phyloP scores from a whole-genome alignment of 2,888 invertebrate species.

The Agonopterix subpropinquella region DNA sequence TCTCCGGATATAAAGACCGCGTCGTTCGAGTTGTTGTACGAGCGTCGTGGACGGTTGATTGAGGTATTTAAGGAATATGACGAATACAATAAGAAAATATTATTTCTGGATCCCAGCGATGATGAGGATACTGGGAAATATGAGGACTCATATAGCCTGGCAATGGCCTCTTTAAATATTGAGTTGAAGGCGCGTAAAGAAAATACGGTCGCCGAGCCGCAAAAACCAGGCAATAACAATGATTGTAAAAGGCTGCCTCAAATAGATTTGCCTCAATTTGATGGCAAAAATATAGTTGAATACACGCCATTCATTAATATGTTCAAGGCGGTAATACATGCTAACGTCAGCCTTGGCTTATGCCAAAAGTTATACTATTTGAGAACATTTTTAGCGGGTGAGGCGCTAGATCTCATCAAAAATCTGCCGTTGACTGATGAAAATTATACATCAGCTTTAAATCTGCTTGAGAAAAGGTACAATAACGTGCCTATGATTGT shows the following conservation, averaged over 20 bases:
- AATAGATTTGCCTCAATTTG: background rate
- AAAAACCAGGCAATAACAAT: background rate
- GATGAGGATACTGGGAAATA: background rate
- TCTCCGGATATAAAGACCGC: too few species aligned
- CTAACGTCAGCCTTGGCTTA: background rate
- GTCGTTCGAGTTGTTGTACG: background rate
- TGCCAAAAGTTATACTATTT: background rate
- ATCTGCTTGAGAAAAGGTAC: background rate
- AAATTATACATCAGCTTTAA: background rate
- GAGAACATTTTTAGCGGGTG: background rate
- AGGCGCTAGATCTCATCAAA: background rate
- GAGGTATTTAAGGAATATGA: background rate
- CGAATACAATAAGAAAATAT: background rate
- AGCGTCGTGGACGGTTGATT: background rate
- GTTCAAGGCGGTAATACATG: background rate
- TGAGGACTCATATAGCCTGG: background rate
- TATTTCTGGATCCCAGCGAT: background rate
- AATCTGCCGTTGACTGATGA: background rate
- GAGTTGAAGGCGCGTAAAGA: too few species aligned
- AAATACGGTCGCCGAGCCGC: background rate
- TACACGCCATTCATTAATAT: background rate
- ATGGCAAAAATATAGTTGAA: background rate
- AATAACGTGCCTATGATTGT: background rate
- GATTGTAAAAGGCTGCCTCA: background rate
- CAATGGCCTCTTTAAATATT: too few species aligned